Conservation (phyloP, 1,140 invertebrate species). For the Penaeus vannamei region DNA sequence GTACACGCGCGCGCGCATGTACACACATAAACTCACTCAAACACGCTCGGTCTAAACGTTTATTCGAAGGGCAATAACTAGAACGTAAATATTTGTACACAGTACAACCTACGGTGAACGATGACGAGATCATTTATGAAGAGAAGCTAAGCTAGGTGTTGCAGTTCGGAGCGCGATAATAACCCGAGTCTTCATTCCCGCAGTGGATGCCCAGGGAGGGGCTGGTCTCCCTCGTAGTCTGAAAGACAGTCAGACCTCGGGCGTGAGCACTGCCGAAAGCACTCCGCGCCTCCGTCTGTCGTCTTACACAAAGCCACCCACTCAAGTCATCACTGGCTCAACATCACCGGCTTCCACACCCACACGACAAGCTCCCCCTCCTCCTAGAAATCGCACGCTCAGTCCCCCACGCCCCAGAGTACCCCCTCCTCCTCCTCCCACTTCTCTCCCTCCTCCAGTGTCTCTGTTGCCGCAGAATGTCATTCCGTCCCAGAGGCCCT, state of each 20-base stretch:
- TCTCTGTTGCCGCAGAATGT: not conserved
- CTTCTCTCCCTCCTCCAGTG: slow-evolving; percentile 13
- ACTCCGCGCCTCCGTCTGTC: not conserved
- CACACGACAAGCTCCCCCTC: slow-evolving; percentile 63
- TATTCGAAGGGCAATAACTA: too few relatives aligned
- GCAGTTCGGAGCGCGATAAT: too few relatives aligned
- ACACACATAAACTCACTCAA: too few relatives aligned
- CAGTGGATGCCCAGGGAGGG: slow-evolving; percentile 4
- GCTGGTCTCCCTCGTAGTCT: slow-evolving; percentile 50
- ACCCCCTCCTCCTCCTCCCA: slow-evolving; percentile 65
- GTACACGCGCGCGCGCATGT: too few relatives aligned
- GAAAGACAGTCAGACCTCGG: slow-evolving; percentile 55
- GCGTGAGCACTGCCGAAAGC: slow-evolving; percentile 43
- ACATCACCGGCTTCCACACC: slow-evolving; percentile 20
- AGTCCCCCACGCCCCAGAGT: slow-evolving; percentile 64
- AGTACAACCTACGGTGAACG: too few relatives aligned
- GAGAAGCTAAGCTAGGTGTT: not conserved
- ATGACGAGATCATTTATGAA: too few relatives aligned
- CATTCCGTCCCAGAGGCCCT: slow-evolving; percentile 36
- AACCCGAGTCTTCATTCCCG: not conserved
- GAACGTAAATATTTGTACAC: too few relatives aligned
- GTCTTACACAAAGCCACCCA: not conserved
- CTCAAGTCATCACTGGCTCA: not conserved
- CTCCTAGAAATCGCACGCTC: slow-evolving; percentile 53
- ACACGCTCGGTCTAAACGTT: too few relatives aligned